Percentiles rank a stretch among this genome's conserved stretches.
Evolutionary conservation across 2,888 invertebrate genomes (phyloP).

Genomic region (Monoplex corrugatus): DNA sequence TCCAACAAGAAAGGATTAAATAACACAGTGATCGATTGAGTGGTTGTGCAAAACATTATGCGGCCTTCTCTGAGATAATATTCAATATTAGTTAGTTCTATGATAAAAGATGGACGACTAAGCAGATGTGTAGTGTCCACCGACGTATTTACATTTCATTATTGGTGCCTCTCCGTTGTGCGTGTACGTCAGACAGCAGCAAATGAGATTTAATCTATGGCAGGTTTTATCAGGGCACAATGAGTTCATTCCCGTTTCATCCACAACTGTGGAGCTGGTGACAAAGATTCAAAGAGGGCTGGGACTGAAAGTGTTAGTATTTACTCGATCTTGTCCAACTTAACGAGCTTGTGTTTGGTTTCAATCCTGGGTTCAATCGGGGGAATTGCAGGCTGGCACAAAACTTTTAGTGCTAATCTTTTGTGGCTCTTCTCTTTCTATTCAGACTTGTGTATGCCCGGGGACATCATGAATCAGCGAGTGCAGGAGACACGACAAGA

Average conservation of each 20-base stretch:
- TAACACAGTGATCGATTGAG: not conserved
- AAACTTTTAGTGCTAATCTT: slow-evolving; percentile 19
- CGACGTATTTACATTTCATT: not conserved
- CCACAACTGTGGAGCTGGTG: not conserved
- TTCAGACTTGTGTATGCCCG: not conserved
- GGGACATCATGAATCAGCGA: not conserved
- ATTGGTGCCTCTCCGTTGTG: too few species aligned
- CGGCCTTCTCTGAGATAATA: not conserved
- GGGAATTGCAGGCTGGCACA: too few species aligned
- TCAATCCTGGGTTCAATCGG: not conserved
- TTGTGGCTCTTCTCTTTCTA: not conserved
- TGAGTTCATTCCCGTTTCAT: not conserved
- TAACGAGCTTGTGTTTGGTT: slow-evolving; percentile 6
- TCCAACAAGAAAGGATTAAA: not conserved
- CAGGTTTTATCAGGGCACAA: not conserved
- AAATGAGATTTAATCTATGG: not conserved
- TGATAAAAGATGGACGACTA: not conserved
- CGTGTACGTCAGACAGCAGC: not conserved
- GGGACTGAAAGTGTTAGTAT: slow-evolving; percentile 11
- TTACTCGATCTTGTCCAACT: slow-evolving; percentile 29
- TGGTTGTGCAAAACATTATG: not conserved
- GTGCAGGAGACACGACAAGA: not conserved
- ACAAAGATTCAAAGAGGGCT: not conserved
- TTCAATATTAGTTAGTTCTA: not conserved
- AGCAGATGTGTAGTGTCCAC: not conserved